Conservation (phyloP, 1,140 invertebrate genomes). For the Neelides sp. region DNA sequence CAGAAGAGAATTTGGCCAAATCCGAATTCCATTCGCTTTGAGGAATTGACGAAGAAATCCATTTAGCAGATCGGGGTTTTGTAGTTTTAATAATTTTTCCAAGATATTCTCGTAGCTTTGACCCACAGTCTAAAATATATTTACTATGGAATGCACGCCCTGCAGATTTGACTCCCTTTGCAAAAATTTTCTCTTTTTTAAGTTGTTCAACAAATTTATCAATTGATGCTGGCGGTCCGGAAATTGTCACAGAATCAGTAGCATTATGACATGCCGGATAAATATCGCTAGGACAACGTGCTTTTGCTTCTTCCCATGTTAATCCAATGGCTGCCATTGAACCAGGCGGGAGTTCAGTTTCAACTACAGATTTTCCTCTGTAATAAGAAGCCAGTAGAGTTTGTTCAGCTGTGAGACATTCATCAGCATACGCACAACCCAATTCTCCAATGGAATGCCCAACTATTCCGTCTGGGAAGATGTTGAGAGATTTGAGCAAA, state of each 20-base stretch:
- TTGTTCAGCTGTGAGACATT: conserved; percentile 81
- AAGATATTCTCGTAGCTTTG: conserved; percentile 59
- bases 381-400: conserved; percentile 82
- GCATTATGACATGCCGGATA: conserved; percentile 88
- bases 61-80: conserved; percentile 58
- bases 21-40: conserved; percentile 62
- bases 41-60: conserved; percentile 86
- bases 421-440: conserved; percentile 93
- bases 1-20: conserved; percentile 66
- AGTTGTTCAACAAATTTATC: conserved; percentile 58
- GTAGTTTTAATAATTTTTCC: conserved; percentile 34
- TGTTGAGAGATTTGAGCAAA: conserved; percentile 57
- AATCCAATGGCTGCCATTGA: conserved; percentile 75
- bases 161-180: conserved; percentile 72
- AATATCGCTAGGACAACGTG: conserved; percentile 59
- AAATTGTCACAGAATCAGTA: conserved; percentile 80
- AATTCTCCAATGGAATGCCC: conserved; percentile 92
- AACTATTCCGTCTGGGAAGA: conserved; percentile 81
- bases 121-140: conserved; percentile 53
- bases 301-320: conserved; percentile 69
- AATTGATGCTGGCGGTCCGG: conserved; percentile 62
- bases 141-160: conserved; percentile 91
- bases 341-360: conserved; percentile 54
- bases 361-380: conserved; percentile 72
- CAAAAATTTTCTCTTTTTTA: conserved; percentile 67